Base-by-base conservation (phyloP, 30 jellyfish, hydroid and myxozoan species). In the Chrysaora quinquecirrha region DNA sequence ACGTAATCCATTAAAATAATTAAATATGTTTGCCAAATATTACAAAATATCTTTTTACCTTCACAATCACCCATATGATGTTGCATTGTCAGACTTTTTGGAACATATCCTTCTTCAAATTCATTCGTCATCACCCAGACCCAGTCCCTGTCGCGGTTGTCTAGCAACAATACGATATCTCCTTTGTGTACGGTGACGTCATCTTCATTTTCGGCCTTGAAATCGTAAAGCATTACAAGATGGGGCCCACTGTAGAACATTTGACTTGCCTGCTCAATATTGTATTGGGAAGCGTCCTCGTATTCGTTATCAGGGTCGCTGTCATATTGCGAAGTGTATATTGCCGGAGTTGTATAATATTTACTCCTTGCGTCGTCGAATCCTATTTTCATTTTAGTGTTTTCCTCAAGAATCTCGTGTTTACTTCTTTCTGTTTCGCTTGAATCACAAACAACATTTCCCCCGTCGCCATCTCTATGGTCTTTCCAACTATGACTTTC, bases 131-230 rank as follows among this genome's bases (percentile, higher is more conserved):
- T 54, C 30, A 91, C 95, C 85, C 88, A 84, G 28, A 85, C 88
- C 98, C 98, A 91, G 64, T 61, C 91, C 48, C 88, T 85, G 25
- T 91, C 96, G 49, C 85, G 34, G 92, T 82, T 75, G 84, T 85
- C 85, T 48, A 91, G 89, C 82, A 64, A 74, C 85, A 68, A 20
- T 0, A 91, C 88, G 35, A 85, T 71, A 14, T 91, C 96, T 19
- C 95, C 95, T 54, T 76, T 70, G 34, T 65, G 43, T 48, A 80
- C 94, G 32, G 83, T 76, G 63, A 91, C 34, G 78, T 82, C 92
- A 69, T 82, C 92, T 32, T 70, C 92, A 23, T 71, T 85, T 63
- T 76, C 86, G 0, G 86, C 89, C 43, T 77, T 76, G 85, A 71
- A 69, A 43, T 70, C 87, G 82, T 76, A 76, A 56, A 69, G 73